Evolutionary conservation across 35 echinoderm and acorn worm genomes (phyloP).

Genomic region (Holothuria glaberrima): DNA sequence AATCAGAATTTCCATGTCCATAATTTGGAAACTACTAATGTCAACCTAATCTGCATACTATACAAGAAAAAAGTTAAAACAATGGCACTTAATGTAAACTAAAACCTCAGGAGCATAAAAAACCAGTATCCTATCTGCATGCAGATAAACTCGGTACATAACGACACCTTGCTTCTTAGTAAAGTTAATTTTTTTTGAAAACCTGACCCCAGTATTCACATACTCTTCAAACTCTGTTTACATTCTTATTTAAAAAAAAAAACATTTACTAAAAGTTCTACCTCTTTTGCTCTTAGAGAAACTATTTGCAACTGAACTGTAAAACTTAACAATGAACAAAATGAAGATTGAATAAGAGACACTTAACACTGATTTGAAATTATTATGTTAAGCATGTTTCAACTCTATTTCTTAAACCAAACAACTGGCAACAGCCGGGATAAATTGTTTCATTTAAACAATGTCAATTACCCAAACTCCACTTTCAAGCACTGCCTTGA

Average conservation of each 20-base stretch:
- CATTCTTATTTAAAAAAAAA: background rate
- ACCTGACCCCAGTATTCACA: background rate
- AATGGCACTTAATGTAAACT: background rate
- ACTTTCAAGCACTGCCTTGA: slow-evolving; percentile 44
- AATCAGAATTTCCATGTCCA: background rate
- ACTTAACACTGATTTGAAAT: background rate
- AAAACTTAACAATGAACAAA: background rate
- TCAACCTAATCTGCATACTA: background rate
- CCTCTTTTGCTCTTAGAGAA: too few relatives aligned
- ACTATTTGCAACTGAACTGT: background rate
- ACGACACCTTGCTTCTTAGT: background rate
- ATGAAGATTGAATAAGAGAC: background rate
- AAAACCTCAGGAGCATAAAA: background rate
- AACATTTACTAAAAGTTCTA: background rate
- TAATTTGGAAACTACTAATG: slow-evolving; percentile 4
- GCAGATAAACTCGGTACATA: background rate
- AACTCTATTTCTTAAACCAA: background rate
- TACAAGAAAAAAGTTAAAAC: background rate
- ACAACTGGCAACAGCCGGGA: background rate
- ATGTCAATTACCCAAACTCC: slow-evolving; percentile 48
- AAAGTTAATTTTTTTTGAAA: background rate
- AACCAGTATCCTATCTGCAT: background rate
- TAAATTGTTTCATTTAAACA: background rate
- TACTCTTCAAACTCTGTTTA: slow-evolving; percentile 2
- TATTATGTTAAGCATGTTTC: slow-evolving; percentile 1